Evolutionary conservation across 2,888 invertebrate genomes (phyloP).

Genomic region (Adelognathus sp.): DNA sequence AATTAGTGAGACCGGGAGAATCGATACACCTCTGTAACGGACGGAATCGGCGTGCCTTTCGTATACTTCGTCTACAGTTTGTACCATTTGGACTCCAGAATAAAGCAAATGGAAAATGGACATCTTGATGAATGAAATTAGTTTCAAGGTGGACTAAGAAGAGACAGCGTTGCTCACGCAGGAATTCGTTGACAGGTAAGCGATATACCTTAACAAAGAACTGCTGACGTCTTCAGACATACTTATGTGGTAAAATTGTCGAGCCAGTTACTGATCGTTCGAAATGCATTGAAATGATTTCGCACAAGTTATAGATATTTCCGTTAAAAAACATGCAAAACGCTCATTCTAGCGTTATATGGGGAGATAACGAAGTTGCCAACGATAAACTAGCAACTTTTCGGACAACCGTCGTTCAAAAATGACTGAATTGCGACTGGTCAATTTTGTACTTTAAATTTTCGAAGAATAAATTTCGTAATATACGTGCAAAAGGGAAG

Average conservation of each 20-base stretch:
- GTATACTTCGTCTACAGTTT: background rate
- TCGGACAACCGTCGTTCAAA: too few species aligned
- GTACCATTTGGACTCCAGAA: background rate
- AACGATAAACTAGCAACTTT: too few species aligned
- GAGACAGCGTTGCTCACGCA: background rate
- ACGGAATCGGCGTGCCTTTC: background rate
- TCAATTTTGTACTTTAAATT: too few species aligned
- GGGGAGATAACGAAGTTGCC: too few species aligned
- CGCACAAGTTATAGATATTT: too few species aligned
- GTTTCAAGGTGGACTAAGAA: background rate
- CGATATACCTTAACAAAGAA: background rate
- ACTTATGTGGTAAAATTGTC: background rate
- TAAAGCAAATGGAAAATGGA: background rate
- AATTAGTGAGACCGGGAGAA: slow-evolving; percentile 71
- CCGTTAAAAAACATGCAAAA: too few species aligned
- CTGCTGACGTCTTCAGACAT: background rate
- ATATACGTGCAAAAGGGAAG: too few species aligned
- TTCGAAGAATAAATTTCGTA: too few species aligned
- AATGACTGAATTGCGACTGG: too few species aligned
- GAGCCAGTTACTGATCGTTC: too few species aligned
- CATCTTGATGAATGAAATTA: background rate
- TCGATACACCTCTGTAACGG: slow-evolving; percentile 62
- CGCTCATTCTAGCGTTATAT: too few species aligned
- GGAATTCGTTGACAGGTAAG: background rate
- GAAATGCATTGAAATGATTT: too few species aligned